Conservation (phyloP, 2,888 invertebrate genomes). For the Heterodera filipjevi region DNA sequence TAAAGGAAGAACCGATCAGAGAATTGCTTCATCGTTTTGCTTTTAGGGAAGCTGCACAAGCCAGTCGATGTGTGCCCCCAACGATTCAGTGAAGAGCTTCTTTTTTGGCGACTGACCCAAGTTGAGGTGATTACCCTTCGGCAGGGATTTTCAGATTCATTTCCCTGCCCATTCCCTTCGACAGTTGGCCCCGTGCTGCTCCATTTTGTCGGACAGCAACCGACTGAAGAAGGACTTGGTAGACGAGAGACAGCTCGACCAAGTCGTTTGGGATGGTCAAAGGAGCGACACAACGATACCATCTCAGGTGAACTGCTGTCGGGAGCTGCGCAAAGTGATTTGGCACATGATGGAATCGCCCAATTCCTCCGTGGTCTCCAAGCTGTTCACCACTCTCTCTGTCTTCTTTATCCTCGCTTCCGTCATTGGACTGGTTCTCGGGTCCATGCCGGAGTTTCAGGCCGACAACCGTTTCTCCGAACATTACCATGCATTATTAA, state of each 20-base stretch:
- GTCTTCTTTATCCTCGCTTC: constrained; percentile 63
- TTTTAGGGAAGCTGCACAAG: constrained; percentile 46
- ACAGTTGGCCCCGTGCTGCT: constrained; percentile 59
- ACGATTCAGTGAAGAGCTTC: constrained; percentile 60
- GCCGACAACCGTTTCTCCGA: constrained; percentile 55
- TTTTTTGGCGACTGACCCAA: constrained; percentile 56
- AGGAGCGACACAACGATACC: not conserved
- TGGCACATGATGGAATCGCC: constrained; percentile 62
- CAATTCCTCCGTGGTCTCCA: constrained; percentile 54
- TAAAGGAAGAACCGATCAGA: too few species aligned
- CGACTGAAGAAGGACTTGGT: constrained; percentile 41
- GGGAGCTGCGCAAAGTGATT: constrained; percentile 47
- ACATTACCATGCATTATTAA: constrained; percentile 50
- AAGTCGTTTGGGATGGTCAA: constrained; percentile 38
- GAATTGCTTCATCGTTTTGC: too few species aligned
- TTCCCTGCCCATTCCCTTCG: too few species aligned
- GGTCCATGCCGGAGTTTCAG: constrained; percentile 65
- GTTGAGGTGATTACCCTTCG: constrained; percentile 56
- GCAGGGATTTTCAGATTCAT: too few species aligned
- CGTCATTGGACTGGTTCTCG: constrained; percentile 59
- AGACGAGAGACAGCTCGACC: constrained; percentile 53
- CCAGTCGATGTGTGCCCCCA: constrained; percentile 55
- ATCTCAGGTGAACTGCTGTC: constrained; percentile 38
- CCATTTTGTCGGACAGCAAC: constrained; percentile 41
- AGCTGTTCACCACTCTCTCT: constrained; percentile 57